phyloP scores from a whole-genome alignment of 2,888 invertebrate genomes.

The Mesorhabditis spiculigera region DNA sequence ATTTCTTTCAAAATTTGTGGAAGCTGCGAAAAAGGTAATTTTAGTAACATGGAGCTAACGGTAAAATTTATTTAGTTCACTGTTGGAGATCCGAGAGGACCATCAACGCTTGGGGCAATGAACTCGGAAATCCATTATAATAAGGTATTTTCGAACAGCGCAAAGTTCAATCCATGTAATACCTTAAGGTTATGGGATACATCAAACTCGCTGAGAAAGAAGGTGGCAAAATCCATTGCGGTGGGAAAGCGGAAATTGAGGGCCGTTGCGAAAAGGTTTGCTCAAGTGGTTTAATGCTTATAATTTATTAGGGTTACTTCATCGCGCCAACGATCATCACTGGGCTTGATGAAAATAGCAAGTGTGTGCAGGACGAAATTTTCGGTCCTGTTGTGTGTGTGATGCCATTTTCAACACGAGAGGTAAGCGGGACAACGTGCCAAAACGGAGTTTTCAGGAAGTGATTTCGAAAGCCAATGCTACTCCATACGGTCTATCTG shows the following conservation, averaged over 20 bases:
- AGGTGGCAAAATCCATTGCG: conserved; percentile 61
- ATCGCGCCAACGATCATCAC: conserved; percentile 63
- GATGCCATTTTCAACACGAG: conserved; percentile 44
- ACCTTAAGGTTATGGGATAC: conserved; percentile 37
- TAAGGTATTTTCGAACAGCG: conserved; percentile 58
- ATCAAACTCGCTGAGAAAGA: conserved; percentile 59
- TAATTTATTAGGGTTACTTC: conserved; percentile 62
- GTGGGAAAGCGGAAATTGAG: conserved; percentile 58
- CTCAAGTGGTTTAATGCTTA: neutral
- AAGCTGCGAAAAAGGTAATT: conserved; percentile 39
- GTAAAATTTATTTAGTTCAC: conserved; percentile 26
- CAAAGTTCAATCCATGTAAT: neutral
- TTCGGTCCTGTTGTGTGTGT: conserved; percentile 66
- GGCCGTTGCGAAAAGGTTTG: conserved; percentile 57
- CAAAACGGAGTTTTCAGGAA: conserved; percentile 38
- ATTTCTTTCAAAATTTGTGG: conserved; percentile 60
- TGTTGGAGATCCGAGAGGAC: conserved; percentile 40
- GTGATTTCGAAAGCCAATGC: conserved; percentile 62
- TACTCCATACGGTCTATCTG: conserved; percentile 64
- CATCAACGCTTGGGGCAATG: conserved; percentile 61
- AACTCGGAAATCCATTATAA: conserved; percentile 62
- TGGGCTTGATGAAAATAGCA: conserved; percentile 60
- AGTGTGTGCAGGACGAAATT: conserved; percentile 65
- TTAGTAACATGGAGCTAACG: neutral
- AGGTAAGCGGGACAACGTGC: conserved; percentile 15